phyloP scores from a whole-genome alignment of 2,888 invertebrate genomes.

The Zygothrica quintamaculata region DNA sequence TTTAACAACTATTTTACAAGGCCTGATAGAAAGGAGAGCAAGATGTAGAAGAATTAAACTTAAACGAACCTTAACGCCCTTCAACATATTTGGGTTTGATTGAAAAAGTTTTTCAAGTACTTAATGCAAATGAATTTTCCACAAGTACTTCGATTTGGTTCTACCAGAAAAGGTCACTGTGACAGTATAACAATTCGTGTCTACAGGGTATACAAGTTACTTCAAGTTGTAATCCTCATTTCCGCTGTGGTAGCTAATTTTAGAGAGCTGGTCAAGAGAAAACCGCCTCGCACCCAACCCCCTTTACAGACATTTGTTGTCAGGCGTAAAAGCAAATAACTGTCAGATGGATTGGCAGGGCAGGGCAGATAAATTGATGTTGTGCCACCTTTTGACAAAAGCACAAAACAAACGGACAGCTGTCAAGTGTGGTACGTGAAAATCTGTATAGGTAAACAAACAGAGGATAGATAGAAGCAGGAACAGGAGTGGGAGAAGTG shows the following conservation, averaged over 20 bases:
- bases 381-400: conserved; percentile 41
- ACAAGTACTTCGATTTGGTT: no score
- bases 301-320: conserved; percentile 2
- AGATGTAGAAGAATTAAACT: neutral
- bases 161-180: no score
- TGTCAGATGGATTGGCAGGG: conserved; percentile 47
- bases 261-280: conserved; percentile 3
- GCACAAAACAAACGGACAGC: conserved; percentile 50
- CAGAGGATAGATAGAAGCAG: conserved; percentile 14
- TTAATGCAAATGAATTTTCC: no score
- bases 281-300: no score
- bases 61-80: neutral
- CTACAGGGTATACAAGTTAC: no score
- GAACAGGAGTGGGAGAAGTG: conserved; percentile 1
- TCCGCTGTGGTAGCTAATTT: conserved; percentile 15
- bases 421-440: conserved; percentile 46
- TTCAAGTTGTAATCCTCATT: no score
- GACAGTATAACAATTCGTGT: no score
- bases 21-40: neutral
- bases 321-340: conserved; percentile 38
- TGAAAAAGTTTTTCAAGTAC: no score
- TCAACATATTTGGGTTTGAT: no score
- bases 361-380: conserved; percentile 32
- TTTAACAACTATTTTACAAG: conserved; percentile 21
- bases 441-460: conserved; percentile 30